These are phyloP conservation scores for Rhinophrynus dorsalis DNA, from an alignment of 2,797 vertebrate genomes.

Conservation along the genomic window DNA sequence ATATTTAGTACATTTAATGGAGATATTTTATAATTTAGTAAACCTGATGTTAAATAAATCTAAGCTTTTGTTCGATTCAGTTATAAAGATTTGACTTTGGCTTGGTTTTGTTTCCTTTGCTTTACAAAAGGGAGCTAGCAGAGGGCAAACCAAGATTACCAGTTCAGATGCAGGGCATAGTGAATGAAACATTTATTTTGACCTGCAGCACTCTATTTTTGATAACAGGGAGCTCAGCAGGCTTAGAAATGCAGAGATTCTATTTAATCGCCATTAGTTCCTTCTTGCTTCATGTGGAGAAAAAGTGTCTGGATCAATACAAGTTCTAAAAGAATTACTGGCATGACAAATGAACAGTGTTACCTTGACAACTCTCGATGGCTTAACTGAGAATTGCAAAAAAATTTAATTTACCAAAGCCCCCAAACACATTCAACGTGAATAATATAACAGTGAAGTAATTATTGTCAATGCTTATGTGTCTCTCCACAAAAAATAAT, in stretches of 20 bases:
- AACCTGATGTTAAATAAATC: too few relatives aligned
- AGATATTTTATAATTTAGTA: too few relatives aligned
- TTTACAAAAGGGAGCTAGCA: neutral
- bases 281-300: constrained; percentile 21
- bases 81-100: neutral
- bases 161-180: constrained; percentile 4
- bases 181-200: constrained; percentile 9
- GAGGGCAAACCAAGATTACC: neutral
- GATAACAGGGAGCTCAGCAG: constrained; percentile 20
- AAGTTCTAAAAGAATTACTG: constrained; percentile 44
- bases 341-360: constrained; percentile 41
- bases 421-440: neutral
- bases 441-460: neutral
- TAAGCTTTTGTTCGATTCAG: neutral
- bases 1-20: too few relatives aligned
- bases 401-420: constrained; percentile 5
- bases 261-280: constrained; percentile 33
- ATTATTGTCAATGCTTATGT: neutral
- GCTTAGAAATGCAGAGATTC: constrained; percentile 26
- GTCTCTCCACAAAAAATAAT: neutral
- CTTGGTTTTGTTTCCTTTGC: neutral
- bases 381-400: constrained; percentile 32
- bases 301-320: constrained; percentile 45
- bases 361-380: constrained; percentile 39
- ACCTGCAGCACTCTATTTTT: constrained; percentile 28